Base-by-base conservation (phyloP, 2,797 vertebrate genomes). In the Selene dorsalis region DNA sequence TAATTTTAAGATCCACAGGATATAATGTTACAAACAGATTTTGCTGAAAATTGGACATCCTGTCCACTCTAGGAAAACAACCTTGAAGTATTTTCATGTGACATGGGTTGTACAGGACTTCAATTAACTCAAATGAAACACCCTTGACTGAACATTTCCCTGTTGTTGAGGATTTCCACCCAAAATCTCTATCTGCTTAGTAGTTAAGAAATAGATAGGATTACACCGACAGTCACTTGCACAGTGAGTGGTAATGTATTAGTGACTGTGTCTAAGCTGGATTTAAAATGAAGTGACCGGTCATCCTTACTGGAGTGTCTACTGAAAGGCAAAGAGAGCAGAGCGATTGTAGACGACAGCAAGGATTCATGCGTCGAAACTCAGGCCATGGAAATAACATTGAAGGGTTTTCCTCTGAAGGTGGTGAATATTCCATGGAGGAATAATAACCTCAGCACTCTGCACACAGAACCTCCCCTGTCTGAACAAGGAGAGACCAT, bases 401-500 rank as follows among this genome's bases (percentile, higher is more conserved):
- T 91, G 55, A 91, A 84, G 71, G 72, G 61, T 63, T 85, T 91
- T 39, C 89, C 92, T 57, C 39, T 85, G 57, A 92, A 93, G 78
- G 90, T 95, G 55, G 90, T 87, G 52, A 95, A 92, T 77, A 96
- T 95, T 72, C 95, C 94, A 28, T 96, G 96, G 96, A 96, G 95
- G 91, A 97, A 96, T 89, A 96, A 98, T 85, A 97, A 96, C 85
- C 91, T 95, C 77, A 95, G 89, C 50, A 92, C 93, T 76, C 86
- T 94, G 77, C 94, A 95, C 79, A 93, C 93, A 82, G 95, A 97
- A 7, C 82, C 92, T 28, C 93, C 95, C 69, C 75, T 95, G 60
- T 95, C 95, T 0, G 95, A 97, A 76, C 94, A 97, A 92, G 96
- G 95, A 80, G 96, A 96, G 82, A 96, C 95, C 18, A 91, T 96